Evolutionary conservation across 2,797 vertebrate species (phyloP).

Genomic region (Myiotriccus ornatus): DNA sequence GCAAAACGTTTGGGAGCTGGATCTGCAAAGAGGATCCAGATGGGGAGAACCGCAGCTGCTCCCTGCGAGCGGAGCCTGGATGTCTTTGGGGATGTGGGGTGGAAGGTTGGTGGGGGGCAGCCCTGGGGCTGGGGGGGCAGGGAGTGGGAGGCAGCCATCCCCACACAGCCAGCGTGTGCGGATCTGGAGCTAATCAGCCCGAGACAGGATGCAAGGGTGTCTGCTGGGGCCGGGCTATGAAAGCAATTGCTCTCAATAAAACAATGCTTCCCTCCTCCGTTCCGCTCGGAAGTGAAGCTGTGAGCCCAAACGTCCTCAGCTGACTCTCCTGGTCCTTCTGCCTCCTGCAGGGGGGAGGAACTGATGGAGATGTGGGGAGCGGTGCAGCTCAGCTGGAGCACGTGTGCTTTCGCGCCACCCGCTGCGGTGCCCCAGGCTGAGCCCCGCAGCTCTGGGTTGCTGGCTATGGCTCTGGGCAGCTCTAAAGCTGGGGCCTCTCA

Average conservation of each 20-base stretch:
- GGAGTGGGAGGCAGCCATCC: neutral
- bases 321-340: conserved; percentile 5
- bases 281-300: neutral
- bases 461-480: neutral
- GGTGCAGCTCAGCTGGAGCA: neutral
- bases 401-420: rapidly evolving
- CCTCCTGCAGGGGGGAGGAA: neutral
- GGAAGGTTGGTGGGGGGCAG: neutral
- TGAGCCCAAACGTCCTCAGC: conserved; percentile 36
- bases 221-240: neutral
- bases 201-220: conserved; percentile 30
- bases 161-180: neutral
- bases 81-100: conserved; percentile 9
- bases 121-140: neutral
- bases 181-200: conserved; percentile 40
- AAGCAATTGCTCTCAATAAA: conserved; percentile 33
- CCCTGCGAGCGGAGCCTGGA: neutral
- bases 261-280: neutral
- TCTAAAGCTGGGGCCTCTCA: neutral
- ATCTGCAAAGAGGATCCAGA: conserved; percentile 51
- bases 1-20: neutral
- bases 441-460: rapidly evolving
- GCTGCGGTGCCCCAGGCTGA: neutral
- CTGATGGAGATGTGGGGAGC: neutral
- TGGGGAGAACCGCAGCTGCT: conserved; percentile 40